Base-by-base conservation (phyloP, 2,113 vertebrate species). In the Paraplagusia blochii region DNA sequence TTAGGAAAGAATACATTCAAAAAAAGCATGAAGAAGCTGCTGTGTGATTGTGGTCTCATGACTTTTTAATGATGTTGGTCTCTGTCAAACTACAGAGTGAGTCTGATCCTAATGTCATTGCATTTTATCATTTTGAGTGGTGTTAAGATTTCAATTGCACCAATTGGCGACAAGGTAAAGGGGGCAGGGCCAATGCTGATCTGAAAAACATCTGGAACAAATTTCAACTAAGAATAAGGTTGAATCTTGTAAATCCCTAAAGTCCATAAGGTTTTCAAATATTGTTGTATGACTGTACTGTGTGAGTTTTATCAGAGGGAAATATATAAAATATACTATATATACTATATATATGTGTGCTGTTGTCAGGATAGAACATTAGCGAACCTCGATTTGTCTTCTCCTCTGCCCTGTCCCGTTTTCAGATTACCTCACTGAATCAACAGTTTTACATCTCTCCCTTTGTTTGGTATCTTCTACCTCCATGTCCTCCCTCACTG, bases 71-170 rank as follows among this genome's bases (percentile, higher is more conserved):
- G 39, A 11, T 11, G 58, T n/a, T 16, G 0, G 7, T 43, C 9
- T 2, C 49, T 53, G 7, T 22, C 9, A 39, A 17, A 57, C 10
- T 3, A 9, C 10, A 2, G 3, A 29, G 3, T 29, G 22, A 15
- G 15, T 36, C 15, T 18, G 4, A 35, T 42, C 19, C 8, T 4
- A 1, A 9, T 43, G 11, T 29, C 33, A 45, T 3, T 7, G 8
- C 14, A 7, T 64, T 74, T 74, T 72, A 68, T 66, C 39, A 13
- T 29, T 8, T 44, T 47, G 12, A 4, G 13, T 40, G 38, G 11
- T 40, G 38, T 40, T 40, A 40, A 11, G 11, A 4, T 40, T 40
- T 11, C 12, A 40, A 40, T 13, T 12, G 10, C 38, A 11, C 38
- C 38, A 11, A 40, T 40, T 40, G 38, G 11, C 5, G 38, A 40